A percentile compares a stretch with the other conserved stretches of the same genome.
Evolutionary conservation across 2,888 invertebrate species (phyloP).

Genomic region (Orthosia incerta): DNA sequence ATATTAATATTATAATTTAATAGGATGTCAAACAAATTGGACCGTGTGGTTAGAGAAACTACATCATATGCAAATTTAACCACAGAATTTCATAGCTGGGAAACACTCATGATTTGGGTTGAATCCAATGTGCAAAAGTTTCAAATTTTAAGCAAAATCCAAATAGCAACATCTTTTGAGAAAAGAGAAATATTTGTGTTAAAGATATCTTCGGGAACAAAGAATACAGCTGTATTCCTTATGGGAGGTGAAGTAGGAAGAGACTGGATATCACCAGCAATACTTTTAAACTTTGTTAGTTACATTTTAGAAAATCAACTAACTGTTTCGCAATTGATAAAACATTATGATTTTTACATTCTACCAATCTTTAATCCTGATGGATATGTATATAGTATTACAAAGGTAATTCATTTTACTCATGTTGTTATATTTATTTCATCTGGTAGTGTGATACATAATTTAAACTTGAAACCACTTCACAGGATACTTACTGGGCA

Average conservation of each 20-base stretch:
- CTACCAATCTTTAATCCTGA: conserved; percentile 86
- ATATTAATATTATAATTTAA: conserved; percentile 14
- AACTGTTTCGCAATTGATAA: conserved; percentile 61
- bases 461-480: conserved; percentile 41
- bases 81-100: conserved; percentile 70
- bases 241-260: conserved; percentile 83
- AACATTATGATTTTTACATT: conserved; percentile 80
- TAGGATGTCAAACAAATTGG: conserved; percentile 13
- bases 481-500: conserved; percentile 80
- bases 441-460: background rate
- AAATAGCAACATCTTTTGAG: conserved; percentile 79
- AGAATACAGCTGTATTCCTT: conserved; percentile 77
- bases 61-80: conserved; percentile 33
- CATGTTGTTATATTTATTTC: background rate
- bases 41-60: background rate
- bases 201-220: conserved; percentile 73
- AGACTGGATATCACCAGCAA: conserved; percentile 82
- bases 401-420: conserved; percentile 68
- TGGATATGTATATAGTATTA: conserved; percentile 81
- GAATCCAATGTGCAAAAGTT: conserved; percentile 64
- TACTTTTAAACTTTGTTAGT: conserved; percentile 77
- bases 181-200: conserved; percentile 78
- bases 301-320: conserved; percentile 68
- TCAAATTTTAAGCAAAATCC: conserved; percentile 70
- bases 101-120: conserved; percentile 72